Base-by-base conservation (phyloP, 2,888 invertebrate genomes). In the Malacosoma neustria region DNA sequence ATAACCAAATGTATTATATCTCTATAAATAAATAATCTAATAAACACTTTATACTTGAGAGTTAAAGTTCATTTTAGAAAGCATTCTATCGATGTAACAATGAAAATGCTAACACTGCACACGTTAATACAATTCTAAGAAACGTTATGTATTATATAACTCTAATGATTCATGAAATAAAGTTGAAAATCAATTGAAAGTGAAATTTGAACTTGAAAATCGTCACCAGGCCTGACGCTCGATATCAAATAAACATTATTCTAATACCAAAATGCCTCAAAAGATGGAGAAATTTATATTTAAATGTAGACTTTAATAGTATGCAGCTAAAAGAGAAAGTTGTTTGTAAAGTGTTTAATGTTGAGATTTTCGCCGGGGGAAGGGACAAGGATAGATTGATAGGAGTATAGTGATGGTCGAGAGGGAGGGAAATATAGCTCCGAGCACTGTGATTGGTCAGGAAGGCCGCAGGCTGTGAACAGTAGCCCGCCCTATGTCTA, bases 401-500 rank as follows among this genome's bases (percentile, higher is more conserved):
- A 50, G 61, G 59, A 51, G 40, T 58, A 58, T 50, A 38, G 38
- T 45, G 46, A 53, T 30, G 72, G 50, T 60, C 42, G 61, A 77
- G 49, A 43, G 64, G 53, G 81, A 80, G 50, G 50, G 61, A 13
- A 54, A 79, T 73, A 85, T 85, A 75, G 85, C 85, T 86, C 73
- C 69, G 69, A 86, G 86, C 85, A 82, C 82, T 84, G 84, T 85
- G 86, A 87, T 87, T 86, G 87, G 87, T 86, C 84, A 85, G 84
- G 81, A 85, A 82, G 81, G 85, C 86, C 85, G 81, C 84, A 80
- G 85, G 86, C 85, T 72, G 81, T 82, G 82, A 81, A 84, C 86
- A 72, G 86, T 86, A 86, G 87, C 86, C 86, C 85, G 84, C 86
- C 87, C 85, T 85, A 82, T 82, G 84, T 82, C 84, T 84, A 81